These are phyloP conservation scores for Sinocyclocheilus grahami DNA, from an alignment of 2,113 vertebrate genomes.

Conservation along the genomic window DNA sequence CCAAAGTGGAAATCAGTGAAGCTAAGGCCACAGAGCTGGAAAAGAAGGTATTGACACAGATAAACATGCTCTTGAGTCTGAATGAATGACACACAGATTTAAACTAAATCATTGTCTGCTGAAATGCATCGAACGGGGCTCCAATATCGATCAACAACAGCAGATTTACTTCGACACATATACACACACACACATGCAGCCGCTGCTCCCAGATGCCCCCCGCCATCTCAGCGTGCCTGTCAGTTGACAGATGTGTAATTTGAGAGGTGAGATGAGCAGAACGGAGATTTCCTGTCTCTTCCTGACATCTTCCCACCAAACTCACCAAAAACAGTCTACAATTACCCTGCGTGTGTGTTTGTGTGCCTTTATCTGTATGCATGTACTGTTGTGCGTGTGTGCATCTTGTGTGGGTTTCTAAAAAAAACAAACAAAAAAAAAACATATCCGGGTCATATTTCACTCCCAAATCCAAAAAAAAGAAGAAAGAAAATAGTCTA, in stretches of 20 bases:
- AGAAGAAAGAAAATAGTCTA: too few species aligned
- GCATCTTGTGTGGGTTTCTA: neutral
- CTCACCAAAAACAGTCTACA: slow-evolving; percentile 52
- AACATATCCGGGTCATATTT: neutral
- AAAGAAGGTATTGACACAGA: slow-evolving; percentile 78
- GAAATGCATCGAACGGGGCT: neutral
- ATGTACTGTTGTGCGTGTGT: slow-evolving; percentile 5
- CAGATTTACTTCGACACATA: neutral
- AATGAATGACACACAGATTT: neutral
- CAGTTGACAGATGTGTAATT: slow-evolving; percentile 61
- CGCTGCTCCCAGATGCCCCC: slow-evolving; percentile 43
- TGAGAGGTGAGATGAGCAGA: slow-evolving; percentile 58
- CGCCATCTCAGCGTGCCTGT: slow-evolving; percentile 16
- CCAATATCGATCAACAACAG: neutral
- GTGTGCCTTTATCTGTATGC: slow-evolving; percentile 19
- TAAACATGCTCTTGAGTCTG: neutral
- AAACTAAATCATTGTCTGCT: neutral
- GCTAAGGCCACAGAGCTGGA: slow-evolving; percentile 82
- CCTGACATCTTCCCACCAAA: slow-evolving; percentile 57
- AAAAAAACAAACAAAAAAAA: neutral
- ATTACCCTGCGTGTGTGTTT: slow-evolving; percentile 39
- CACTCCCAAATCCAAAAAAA: too few species aligned
- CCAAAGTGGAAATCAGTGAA: slow-evolving; percentile 84
- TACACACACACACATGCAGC: slow-evolving; percentile 21
- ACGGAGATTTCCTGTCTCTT: slow-evolving; percentile 59